Evolutionary conservation across 1,140 invertebrate genomes (phyloP).

Genomic region (Drosophila neocordata): DNA sequence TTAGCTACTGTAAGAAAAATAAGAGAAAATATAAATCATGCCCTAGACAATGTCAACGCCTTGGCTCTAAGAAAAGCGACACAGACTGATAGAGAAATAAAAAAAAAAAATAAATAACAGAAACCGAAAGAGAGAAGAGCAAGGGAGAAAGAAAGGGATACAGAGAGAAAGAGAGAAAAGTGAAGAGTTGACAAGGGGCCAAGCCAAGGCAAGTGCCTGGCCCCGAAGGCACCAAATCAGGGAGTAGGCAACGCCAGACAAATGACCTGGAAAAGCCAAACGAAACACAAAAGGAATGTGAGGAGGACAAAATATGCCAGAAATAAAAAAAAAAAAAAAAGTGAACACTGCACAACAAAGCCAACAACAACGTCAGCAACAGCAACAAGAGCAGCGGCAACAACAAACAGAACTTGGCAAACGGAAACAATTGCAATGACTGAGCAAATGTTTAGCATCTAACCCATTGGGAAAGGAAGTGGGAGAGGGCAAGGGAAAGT

Average conservation of each 20-base stretch:
- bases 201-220: constrained; percentile 52
- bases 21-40: constrained; percentile 59
- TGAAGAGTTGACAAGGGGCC: constrained; percentile 19
- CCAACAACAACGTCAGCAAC: not conserved
- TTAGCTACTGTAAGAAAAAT: constrained; percentile 11
- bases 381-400: not conserved
- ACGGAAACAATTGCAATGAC: constrained; percentile 65
- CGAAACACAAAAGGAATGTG: constrained; percentile 47
- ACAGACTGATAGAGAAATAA: constrained; percentile 18
- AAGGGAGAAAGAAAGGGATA: not conserved
- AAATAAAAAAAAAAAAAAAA: constrained; percentile 11
- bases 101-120: not conserved
- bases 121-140: not conserved
- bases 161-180: not conserved
- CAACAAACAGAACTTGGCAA: constrained; percentile 22
- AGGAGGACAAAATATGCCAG: constrained; percentile 42
- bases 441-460: constrained; percentile 62
- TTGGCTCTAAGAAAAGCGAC: constrained; percentile 14
- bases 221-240: constrained; percentile 18
- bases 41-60: constrained; percentile 34
- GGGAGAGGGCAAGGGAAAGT: not conserved
- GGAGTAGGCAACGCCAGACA: constrained; percentile 36
- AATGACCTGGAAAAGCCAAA: constrained; percentile 67
- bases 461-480: constrained; percentile 18
- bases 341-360: constrained; percentile 1